These are phyloP conservation scores for Ploceus nigricollis DNA, from an alignment of 2,113 vertebrate species.

Conservation along the genomic window DNA sequence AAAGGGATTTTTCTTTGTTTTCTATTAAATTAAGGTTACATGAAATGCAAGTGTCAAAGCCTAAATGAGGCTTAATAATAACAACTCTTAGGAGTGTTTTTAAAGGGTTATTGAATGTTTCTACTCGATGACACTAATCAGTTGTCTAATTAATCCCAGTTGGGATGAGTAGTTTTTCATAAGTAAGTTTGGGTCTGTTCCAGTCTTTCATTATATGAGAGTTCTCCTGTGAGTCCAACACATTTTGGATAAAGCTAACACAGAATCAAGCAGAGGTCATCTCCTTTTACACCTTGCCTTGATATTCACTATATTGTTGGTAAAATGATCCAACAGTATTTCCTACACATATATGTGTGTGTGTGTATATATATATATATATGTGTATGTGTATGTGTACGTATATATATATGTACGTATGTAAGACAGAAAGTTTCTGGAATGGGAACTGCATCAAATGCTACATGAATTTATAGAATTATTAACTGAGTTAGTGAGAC, in stretches of 20 bases:
- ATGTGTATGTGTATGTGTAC: too few relatives aligned
- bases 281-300: background rate
- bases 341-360: background rate
- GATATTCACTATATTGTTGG: background rate
- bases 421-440: background rate
- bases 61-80: background rate
- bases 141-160: background rate
- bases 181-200: background rate
- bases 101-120: background rate
- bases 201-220: background rate
- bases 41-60: background rate
- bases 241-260: background rate
- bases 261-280: background rate
- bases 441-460: background rate
- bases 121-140: background rate
- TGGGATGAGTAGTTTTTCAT: background rate
- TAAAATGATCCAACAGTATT: background rate
- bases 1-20: background rate
- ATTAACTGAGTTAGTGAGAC: background rate
- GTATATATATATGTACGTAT: fast-evolving
- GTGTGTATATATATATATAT: fast-evolving
- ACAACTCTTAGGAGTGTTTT: background rate
- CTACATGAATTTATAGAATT: background rate
- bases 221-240: background rate
- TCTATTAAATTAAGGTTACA: background rate